Evolutionary conservation across 1,140 invertebrate species (phyloP).

Genomic region (Eciton burchellii): DNA sequence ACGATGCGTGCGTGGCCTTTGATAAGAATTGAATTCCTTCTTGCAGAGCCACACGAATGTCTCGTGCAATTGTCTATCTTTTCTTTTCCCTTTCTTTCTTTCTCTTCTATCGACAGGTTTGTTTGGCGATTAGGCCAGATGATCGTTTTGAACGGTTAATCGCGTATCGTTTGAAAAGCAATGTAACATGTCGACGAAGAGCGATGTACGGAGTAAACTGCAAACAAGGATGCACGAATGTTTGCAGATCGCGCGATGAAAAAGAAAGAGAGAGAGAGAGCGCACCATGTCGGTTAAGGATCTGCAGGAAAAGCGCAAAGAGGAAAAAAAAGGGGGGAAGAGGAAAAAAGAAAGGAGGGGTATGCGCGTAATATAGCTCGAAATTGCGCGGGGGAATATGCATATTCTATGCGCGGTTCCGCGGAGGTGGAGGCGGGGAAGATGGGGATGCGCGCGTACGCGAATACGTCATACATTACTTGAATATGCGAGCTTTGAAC

Average conservation of each 20-base stretch:
- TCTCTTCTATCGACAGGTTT: too few species aligned
- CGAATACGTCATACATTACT: conserved; percentile 61
- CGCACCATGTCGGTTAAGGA: conserved; percentile 10
- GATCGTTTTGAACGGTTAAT: conserved; percentile 12
- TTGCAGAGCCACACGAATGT: neutral
- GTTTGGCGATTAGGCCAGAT: neutral
- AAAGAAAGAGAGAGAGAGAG: neutral
- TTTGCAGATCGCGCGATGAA: neutral
- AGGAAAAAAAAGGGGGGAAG: conserved; percentile 8
- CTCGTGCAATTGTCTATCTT: conserved; percentile 8
- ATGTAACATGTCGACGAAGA: neutral
- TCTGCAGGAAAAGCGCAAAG: neutral
- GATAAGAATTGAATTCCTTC: neutral
- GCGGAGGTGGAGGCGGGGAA: too few species aligned
- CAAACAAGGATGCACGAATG: conserved; percentile 28
- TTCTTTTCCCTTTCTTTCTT: neutral
- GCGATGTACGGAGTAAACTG: conserved; percentile 13
- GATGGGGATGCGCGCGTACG: conserved; percentile 25
- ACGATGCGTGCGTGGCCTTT: too few species aligned
- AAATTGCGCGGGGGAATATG: conserved; percentile 55
- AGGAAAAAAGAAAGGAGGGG: conserved; percentile 11
- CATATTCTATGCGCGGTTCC: conserved; percentile 59
- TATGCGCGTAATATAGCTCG: conserved; percentile 56
- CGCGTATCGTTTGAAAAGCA: conserved; percentile 14
- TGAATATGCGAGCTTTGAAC: conserved; percentile 60